These are phyloP conservation scores for Myripristis murdjan DNA, from an alignment of 2,797 vertebrate genomes.

Conservation along the genomic window DNA sequence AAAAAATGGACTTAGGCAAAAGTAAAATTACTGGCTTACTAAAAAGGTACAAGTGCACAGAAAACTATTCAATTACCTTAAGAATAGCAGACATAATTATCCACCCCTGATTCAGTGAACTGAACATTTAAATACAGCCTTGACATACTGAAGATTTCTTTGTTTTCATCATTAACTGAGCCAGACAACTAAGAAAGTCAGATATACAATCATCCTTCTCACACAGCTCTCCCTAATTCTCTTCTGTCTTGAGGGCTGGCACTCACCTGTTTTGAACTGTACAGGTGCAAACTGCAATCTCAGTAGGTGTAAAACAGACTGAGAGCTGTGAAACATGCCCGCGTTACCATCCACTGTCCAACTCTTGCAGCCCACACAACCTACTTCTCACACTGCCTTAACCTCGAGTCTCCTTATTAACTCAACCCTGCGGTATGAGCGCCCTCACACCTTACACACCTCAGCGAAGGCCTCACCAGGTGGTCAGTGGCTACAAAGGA, in stretches of 20 bases:
- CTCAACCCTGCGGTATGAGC: not conserved
- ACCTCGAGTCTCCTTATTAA: slow-evolving; percentile 6
- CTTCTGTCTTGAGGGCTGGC: slow-evolving; percentile 4
- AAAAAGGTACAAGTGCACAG: not conserved
- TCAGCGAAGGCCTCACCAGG: not conserved
- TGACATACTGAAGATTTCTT: slow-evolving; percentile 14
- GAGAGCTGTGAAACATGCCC: slow-evolving; percentile 25
- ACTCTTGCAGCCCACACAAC: slow-evolving; percentile 11
- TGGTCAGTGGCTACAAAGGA: not conserved
- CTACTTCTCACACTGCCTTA: not conserved
- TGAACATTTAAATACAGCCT: slow-evolving; percentile 13
- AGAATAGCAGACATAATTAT: too few species aligned
- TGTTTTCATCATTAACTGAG: slow-evolving; percentile 31
- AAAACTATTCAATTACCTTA: too few species aligned
- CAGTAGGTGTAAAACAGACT: slow-evolving; percentile 38
- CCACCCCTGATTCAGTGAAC: too few species aligned
- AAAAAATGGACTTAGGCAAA: too few species aligned
- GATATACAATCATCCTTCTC: slow-evolving; percentile 1
- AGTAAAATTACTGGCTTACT: not conserved
- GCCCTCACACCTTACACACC: not conserved
- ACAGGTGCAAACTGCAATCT: slow-evolving; percentile 34
- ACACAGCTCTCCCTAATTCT: slow-evolving; percentile 1
- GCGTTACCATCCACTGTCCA: slow-evolving; percentile 19
- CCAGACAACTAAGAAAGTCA: slow-evolving; percentile 10
- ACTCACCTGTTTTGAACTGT: slow-evolving; percentile 7